Evolutionary conservation across 2,888 invertebrate genomes (phyloP), one percentile per base, ranked within the genome.

Genomic region (Clusia tigrina): DNA sequence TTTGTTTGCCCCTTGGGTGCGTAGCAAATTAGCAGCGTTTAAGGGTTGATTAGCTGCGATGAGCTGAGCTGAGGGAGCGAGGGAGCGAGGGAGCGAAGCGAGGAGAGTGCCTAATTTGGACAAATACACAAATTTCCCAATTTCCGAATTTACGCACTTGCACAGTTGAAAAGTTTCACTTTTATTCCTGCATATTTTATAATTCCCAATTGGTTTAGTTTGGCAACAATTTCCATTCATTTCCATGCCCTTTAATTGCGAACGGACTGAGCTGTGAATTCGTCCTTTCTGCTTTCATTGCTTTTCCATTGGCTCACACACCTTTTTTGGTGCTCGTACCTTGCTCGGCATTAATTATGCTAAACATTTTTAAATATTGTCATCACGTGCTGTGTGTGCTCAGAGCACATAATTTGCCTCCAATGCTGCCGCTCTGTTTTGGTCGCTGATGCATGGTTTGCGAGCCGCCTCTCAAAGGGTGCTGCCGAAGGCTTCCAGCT

Each of bases 331-430:
- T n/a, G 10, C 42, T 3, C 3, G 42, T 3, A 20, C 48, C 32
- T 53, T 64, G 63, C 63, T 66, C 62, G 58, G 72, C 73, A 78
- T 78, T 79, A 80, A 79, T 79, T 79, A 80, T 80, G 81, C 77
- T 78, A 79, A 79, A 80, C 73, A 78, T 74, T 78, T 78, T 80
- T 80, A 78, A 78, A 80, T 80, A 80, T 80, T 79, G 78, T 78
- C 80, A 79, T 79, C 79, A 79, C 80, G 79, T 80, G 73, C 74
- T 67, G 20, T n/a, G n/a, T n/a, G n/a, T n/a, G n/a, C n/a, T n/a
- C n/a, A n/a, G n/a, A 15, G 48, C 20, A 3, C 48, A 42, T 15
- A n/a, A 17, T 42, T 42, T 42, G 12, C 32, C 12, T 32, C 12
- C 32, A 32, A 9, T 32, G 32, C 12, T 12, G 32, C 32, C 12